These are phyloP conservation scores for Carposina sasakii DNA, from an alignment of 1,140 invertebrate species.

Conservation along the genomic window DNA sequence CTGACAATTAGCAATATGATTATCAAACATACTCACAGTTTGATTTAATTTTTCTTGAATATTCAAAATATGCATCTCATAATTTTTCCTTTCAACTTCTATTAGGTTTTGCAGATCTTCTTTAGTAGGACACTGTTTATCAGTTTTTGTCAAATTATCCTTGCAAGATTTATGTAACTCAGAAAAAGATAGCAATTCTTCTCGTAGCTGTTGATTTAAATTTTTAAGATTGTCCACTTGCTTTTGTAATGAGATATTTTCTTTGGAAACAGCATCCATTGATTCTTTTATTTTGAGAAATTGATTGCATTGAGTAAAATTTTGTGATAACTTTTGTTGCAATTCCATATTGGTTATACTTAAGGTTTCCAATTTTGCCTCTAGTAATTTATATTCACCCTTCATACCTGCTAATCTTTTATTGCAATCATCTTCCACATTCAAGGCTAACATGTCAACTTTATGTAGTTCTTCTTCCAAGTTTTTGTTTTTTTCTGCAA, in stretches of 20 bases:
- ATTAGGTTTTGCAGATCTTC: constrained; percentile 55
- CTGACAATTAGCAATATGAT: constrained; percentile 37
- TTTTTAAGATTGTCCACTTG: constrained; percentile 57
- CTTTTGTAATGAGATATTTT: constrained; percentile 50
- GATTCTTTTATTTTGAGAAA: constrained; percentile 36
- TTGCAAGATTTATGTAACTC: background rate
- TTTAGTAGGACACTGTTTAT: constrained; percentile 44
- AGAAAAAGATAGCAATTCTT: constrained; percentile 37
- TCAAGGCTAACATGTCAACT: constrained; percentile 78
- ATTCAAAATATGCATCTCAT: constrained; percentile 59
- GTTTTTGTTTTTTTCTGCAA: constrained; percentile 78
- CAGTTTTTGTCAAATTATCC: constrained; percentile 18
- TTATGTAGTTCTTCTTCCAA: constrained; percentile 79
- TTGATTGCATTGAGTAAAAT: constrained; percentile 19
- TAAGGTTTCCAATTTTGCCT: constrained; percentile 46
- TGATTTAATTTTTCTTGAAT: constrained; percentile 59
- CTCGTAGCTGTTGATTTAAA: constrained; percentile 56
- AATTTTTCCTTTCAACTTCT: constrained; percentile 62
- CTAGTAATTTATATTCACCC: constrained; percentile 48
- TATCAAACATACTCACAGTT: constrained; percentile 50
- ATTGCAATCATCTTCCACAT: constrained; percentile 79
- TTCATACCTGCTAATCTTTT: constrained; percentile 52
- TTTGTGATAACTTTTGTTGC: constrained; percentile 39
- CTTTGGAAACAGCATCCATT: constrained; percentile 34
- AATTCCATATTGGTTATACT: constrained; percentile 46